phyloP scores from a whole-genome alignment of 2,888 invertebrate species.

The Athetis lepigone region DNA sequence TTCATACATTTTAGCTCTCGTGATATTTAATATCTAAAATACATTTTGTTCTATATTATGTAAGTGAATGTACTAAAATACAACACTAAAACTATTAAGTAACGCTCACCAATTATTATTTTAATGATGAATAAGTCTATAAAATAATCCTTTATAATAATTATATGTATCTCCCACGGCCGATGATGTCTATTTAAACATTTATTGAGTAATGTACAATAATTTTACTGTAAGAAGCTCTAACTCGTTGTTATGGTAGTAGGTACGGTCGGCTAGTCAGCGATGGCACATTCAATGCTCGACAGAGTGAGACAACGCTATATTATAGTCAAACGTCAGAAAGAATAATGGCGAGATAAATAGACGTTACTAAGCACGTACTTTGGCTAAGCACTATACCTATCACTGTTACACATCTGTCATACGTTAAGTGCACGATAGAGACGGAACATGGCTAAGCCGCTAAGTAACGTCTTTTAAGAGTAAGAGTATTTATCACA shows the following conservation, averaged over 20 bases:
- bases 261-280: conserved; percentile 8
- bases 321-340: not conserved
- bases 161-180: conserved; percentile 26
- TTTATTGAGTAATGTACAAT: conserved; percentile 39
- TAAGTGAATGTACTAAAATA: conserved; percentile 60
- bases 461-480: too few relatives aligned
- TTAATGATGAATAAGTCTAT: conserved; percentile 37
- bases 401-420: too few relatives aligned
- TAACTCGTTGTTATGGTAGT: conserved; percentile 46
- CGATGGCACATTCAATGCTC: conserved; percentile 3
- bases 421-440: too few relatives aligned
- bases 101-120: conserved; percentile 54
- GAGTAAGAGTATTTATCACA: not conserved
- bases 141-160: conserved; percentile 44
- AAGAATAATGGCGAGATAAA: too few relatives aligned
- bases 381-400: too few relatives aligned
- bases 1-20: conserved; percentile 44
- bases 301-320: conserved; percentile 11
- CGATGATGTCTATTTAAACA: conserved; percentile 23
- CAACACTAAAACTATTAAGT: conserved; percentile 62
- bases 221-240: conserved; percentile 30
- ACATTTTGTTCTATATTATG: conserved; percentile 63
- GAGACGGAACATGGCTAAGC: too few relatives aligned
- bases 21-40: conserved; percentile 64
- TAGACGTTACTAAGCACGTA: too few relatives aligned